Conservation (phyloP, 2,797 vertebrate species). For the Ciconia nigra region DNA sequence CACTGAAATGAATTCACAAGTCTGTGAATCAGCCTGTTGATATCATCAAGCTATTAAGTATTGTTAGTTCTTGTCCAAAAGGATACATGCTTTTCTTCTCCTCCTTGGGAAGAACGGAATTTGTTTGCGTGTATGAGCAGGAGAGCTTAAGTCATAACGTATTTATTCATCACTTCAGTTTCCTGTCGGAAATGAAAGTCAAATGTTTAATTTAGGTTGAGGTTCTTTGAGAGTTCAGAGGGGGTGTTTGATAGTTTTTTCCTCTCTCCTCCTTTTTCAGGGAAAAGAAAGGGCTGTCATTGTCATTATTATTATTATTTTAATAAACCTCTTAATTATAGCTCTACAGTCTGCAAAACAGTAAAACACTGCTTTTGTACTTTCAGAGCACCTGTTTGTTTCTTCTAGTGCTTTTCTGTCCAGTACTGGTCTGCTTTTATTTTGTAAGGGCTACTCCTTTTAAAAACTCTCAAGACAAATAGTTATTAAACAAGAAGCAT, state of each 20-base stretch:
- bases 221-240: slow-evolving; percentile 23
- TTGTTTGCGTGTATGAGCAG: slow-evolving; percentile 2
- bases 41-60: slow-evolving; percentile 43
- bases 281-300: not conserved
- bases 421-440: not conserved
- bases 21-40: slow-evolving; percentile 55
- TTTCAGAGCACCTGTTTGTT: not conserved
- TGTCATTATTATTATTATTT: not conserved
- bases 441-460: not conserved
- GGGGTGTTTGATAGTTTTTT: not conserved
- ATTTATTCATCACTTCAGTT: slow-evolving; percentile 21
- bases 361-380: not conserved
- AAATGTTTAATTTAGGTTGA: slow-evolving; percentile 16
- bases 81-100: slow-evolving; percentile 45
- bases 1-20: slow-evolving; percentile 48
- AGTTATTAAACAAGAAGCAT: not conserved
- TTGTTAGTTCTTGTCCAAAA: slow-evolving; percentile 44
- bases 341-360: not conserved
- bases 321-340: not conserved
- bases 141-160: not conserved
- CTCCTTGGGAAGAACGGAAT: slow-evolving; percentile 39
- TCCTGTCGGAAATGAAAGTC: slow-evolving; percentile 48
- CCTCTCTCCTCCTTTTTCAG: not conserved
- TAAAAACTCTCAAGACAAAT: not conserved
- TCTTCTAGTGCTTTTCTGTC: not conserved